A percentile compares a stretch with the other conserved stretches of the same genome.
phyloP scores from a whole-genome alignment of 1,140 invertebrate species.

The Pseudobourletiella spinata region DNA sequence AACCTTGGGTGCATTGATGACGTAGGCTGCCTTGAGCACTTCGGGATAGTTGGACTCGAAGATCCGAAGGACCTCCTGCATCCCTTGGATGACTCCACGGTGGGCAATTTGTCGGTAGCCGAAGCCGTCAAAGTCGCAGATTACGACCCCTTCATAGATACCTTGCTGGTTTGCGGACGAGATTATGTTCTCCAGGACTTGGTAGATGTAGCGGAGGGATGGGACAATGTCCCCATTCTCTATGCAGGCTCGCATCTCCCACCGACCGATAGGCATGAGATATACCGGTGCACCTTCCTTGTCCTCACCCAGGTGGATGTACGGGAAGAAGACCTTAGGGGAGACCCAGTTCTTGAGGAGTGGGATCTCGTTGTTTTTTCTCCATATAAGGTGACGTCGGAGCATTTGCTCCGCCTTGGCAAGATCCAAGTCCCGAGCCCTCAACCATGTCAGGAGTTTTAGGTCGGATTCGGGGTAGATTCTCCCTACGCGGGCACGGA shows the following conservation, averaged over 20 bases:
- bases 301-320: conserved; percentile 11
- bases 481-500: conserved; percentile 3
- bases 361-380: conserved; percentile 20
- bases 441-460: conserved; percentile 11
- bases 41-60: conserved; percentile 27
- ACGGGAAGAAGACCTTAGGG: conserved; percentile 17
- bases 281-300: conserved; percentile 8
- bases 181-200: conserved; percentile 11
- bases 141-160: conserved; percentile 17
- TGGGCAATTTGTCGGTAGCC: conserved; percentile 19
- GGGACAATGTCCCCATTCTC: conserved; percentile 22
- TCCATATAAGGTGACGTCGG: conserved; percentile 15
- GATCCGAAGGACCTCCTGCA: conserved; percentile 15
- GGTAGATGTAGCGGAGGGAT: conserved; percentile 10
- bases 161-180: neutral
- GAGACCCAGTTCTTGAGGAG: conserved; percentile 8
- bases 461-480: conserved; percentile 18
- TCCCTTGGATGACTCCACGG: conserved; percentile 16
- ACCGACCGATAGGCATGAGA: conserved; percentile 13
- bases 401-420: conserved; percentile 25
- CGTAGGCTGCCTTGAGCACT: conserved; percentile 15
- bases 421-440: conserved; percentile 17
- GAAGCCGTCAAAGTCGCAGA: conserved; percentile 25
- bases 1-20: conserved; percentile 58
- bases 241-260: conserved; percentile 12